phyloP scores from a whole-genome alignment of 1,140 invertebrate species.

The Euura saliciscinereae region DNA sequence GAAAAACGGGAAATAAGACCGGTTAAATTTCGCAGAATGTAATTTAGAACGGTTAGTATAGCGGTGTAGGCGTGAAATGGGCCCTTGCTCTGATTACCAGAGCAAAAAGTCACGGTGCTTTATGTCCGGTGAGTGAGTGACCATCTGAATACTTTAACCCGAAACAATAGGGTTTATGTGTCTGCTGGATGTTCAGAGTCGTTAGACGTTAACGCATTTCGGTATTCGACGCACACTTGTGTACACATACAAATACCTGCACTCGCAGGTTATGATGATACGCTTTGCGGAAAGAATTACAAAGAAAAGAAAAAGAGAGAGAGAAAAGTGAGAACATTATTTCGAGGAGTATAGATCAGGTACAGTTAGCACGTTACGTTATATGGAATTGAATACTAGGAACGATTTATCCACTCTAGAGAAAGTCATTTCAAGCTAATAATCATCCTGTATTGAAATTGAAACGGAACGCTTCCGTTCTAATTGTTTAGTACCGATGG shows the following conservation, averaged over 20 bases:
- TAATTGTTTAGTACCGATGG: not conserved
- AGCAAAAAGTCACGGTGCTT: slow-evolving; percentile 25
- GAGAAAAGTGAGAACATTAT: not conserved
- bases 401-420: not conserved
- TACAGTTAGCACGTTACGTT: not conserved
- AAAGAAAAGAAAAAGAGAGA: too few relatives aligned
- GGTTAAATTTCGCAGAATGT: not conserved
- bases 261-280: too few relatives aligned
- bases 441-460: not conserved
- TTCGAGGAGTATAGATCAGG: not conserved
- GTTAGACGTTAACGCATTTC: too few relatives aligned
- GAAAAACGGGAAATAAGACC: not conserved
- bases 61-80: slow-evolving; percentile 21
- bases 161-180: slow-evolving; percentile 1
- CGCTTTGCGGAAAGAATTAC: too few relatives aligned
- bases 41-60: not conserved
- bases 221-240: too few relatives aligned
- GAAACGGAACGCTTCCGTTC: slow-evolving; percentile 3
- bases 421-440: not conserved
- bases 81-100: slow-evolving; percentile 34
- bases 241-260: too few relatives aligned
- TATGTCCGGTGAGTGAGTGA: slow-evolving; percentile 20
- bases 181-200: too few relatives aligned
- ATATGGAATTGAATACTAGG: not conserved
- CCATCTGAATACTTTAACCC: slow-evolving; percentile 1